Base-by-base conservation (phyloP, 2,113 vertebrate genomes). In the Hiodon tergisus region DNA sequence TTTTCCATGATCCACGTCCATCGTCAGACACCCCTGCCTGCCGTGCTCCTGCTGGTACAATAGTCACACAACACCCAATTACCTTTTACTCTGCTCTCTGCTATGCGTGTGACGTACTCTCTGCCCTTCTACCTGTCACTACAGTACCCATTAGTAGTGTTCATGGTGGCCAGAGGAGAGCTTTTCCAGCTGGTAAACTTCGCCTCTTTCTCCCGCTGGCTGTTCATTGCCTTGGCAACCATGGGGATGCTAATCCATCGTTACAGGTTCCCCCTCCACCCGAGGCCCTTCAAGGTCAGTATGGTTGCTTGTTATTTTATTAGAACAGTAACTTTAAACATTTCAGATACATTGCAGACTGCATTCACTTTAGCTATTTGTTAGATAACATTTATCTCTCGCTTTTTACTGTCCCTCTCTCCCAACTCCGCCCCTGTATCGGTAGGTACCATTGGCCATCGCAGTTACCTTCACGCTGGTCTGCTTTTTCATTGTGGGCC, bases 1-100 rank as follows among this genome's bases (percentile, higher is more conserved):
- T 95, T 99, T 77, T 98, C 96, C 84, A 99, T 99, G 97, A 98
- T 99, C 86, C 96, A 99, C 81, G 90, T 98, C 85, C 94, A 87
- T 82, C 94, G 95, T 90, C 91, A 92, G 55, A 99, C 97, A 74
- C 97, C 97, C 80, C 81, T 98, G 79, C 97, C 97, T 86, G 97
- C 96, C 80, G 92, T 98, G 81, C 88, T 98, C 80, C 85, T 98
- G 74, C 87, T 97, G 96, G 97, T 99, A 93, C 79, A 51, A 7
- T 3, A 6, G n/a, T 57, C 9, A 17, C 54, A 48, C 52, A n/a
- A 57, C 58, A 14, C 48, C 47, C 3, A 48, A 46, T 5, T 47
- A 11, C 46, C 55, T 58, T 5, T 72, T n/a, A 13, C 31, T 59
- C 31, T n/a, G 16, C 70, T 14, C 8, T n/a, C 46, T 9, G 48